Percentiles rank a stretch among this genome's conserved stretches.
These are phyloP conservation scores for Crossoptilon crossoptilon DNA, from an alignment of 2,797 vertebrate species.

Conservation along the genomic window DNA sequence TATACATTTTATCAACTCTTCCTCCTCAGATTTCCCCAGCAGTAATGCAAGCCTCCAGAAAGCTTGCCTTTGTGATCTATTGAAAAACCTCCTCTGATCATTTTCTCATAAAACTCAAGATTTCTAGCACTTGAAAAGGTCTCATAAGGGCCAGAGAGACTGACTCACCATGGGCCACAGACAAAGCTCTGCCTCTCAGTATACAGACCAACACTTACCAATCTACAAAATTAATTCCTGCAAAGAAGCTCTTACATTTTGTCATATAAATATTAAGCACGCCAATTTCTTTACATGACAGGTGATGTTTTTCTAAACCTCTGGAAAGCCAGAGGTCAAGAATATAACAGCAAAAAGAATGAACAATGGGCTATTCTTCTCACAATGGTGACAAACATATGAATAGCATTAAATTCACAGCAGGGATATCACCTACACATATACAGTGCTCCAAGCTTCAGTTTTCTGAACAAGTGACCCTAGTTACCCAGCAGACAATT, in stretches of 20 bases:
- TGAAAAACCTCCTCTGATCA: neutral
- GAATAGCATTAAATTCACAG: neutral
- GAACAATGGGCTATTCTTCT: neutral
- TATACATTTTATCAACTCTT: neutral
- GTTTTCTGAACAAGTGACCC: neutral
- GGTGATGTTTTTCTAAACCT: rapidly evolving
- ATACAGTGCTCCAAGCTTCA: neutral
- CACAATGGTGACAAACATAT: neutral
- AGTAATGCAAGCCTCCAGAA: neutral
- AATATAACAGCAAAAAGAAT: neutral
- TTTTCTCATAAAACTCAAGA: neutral
- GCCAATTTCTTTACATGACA: neutral
- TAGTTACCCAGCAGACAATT: neutral
- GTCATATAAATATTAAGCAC: neutral
- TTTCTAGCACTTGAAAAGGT: neutral
- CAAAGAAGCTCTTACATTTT: neutral
- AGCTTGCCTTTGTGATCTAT: neutral
- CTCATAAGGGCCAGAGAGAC: neutral
- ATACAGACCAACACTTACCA: neutral
- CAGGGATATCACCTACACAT: neutral
- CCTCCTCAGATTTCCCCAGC: neutral
- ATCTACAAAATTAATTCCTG: neutral
- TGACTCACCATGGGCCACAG: neutral
- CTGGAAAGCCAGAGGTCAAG: neutral
- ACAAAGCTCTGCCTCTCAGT: neutral